These are phyloP conservation scores for Petrocephalus sullivani DNA, from an alignment of 2,797 vertebrate species.

Conservation along the genomic window DNA sequence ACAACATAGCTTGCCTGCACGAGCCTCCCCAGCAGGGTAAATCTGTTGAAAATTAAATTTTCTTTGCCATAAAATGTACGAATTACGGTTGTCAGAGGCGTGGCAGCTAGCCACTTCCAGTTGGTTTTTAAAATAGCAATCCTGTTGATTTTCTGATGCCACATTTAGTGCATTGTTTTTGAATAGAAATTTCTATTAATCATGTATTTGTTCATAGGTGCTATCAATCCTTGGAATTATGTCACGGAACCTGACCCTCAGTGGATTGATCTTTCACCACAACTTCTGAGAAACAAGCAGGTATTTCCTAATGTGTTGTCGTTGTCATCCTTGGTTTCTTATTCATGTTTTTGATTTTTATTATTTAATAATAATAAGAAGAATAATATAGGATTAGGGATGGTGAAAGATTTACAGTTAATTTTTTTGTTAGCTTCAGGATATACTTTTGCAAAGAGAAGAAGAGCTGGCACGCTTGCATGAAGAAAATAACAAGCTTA, in stretches of 20 bases:
- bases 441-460: slow-evolving; percentile 85
- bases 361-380: not conserved
- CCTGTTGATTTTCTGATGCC: not conserved
- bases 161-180: not conserved
- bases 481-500: slow-evolving; percentile 84
- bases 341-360: not conserved
- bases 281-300: slow-evolving; percentile 87
- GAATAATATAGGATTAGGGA: not conserved
- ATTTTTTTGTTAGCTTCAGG: slow-evolving; percentile 73
- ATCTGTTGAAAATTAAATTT: slow-evolving; percentile 27
- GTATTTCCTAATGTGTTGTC: slow-evolving; percentile 45
- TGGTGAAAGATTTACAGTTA: slow-evolving; percentile 19
- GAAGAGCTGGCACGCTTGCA: slow-evolving; percentile 84
- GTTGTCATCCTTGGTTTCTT: not conserved
- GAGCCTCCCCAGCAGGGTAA: slow-evolving; percentile 56
- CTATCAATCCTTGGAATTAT: slow-evolving; percentile 35
- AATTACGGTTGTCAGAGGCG: slow-evolving; percentile 21
- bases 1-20: slow-evolving; percentile 57
- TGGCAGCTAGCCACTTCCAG: not conserved
- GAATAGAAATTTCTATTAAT: not conserved
- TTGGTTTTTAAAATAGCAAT: slow-evolving; percentile 21
- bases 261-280: slow-evolving; percentile 73
- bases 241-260: slow-evolving; percentile 44
- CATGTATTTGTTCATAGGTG: slow-evolving; percentile 42
- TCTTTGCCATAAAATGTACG: slow-evolving; percentile 22